These are phyloP conservation scores for Elachura formosa DNA, from an alignment of 2,113 vertebrate species.

Conservation along the genomic window DNA sequence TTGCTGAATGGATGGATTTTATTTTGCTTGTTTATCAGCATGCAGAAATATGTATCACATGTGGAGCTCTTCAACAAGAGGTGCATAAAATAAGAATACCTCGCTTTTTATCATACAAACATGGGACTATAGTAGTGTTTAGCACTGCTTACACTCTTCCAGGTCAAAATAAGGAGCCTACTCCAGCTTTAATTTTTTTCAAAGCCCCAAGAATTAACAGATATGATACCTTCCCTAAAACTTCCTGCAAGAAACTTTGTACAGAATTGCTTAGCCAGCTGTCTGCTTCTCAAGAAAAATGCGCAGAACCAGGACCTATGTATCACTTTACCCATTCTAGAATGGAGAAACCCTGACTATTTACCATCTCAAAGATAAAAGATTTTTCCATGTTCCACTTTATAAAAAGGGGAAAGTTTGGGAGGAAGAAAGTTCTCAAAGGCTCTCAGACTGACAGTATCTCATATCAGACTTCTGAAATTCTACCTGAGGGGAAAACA, in stretches of 20 bases:
- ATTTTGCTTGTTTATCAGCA: neutral
- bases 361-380: neutral
- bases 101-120: neutral
- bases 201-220: neutral
- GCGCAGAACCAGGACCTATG: neutral
- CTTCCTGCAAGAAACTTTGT: neutral
- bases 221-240: neutral
- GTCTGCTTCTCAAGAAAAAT: neutral
- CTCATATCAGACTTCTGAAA: neutral
- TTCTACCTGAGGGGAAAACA: neutral
- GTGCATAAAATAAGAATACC: neutral
- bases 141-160: neutral
- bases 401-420: neutral
- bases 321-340: neutral
- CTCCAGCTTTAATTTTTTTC: neutral
- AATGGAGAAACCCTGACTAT: neutral
- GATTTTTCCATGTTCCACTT: neutral
- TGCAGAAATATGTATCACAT: neutral
- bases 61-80: neutral
- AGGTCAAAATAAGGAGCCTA: neutral
- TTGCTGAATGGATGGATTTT: neutral
- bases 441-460: neutral
- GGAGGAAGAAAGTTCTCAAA: neutral
- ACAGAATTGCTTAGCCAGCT: neutral
- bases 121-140: neutral